Evolutionary conservation across 2,113 vertebrate species (phyloP), one percentile per base, ranked within the genome.

Genomic region (Onychostruthus taczanowskii): DNA sequence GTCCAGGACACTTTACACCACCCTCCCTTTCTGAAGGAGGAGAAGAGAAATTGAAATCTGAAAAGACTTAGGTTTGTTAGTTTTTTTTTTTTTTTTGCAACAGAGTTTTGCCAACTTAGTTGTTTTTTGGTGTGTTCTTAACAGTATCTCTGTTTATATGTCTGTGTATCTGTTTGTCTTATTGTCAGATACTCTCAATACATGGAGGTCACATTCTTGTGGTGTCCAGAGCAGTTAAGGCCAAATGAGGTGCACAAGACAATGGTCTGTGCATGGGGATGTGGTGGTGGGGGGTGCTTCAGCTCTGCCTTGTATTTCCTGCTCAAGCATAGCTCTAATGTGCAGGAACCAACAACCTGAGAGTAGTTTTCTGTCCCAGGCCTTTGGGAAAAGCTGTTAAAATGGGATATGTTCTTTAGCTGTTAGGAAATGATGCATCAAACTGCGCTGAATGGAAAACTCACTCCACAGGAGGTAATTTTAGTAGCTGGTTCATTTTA

Each of bases 401-500:
- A 87, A 46, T 9, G 58, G 59, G 73, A 74, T 53, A 43, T 85
- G 59, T 43, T 87, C 68, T 77, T 81, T 37, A 84, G 55, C 44
- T 1, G 4, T 63, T 91, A 53, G 91, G 70, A 91, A 66, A 37
- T 26, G 67, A 59, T 88, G 75, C 59, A 11, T 82, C 70, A 53
- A 18, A 30, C 81, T 44, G 79, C 7, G 6, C 68, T 52, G 87
- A 90, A 70, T 44, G 96, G 91, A 87, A 90, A 89, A 84, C 33
- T 17, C 13, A 4, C 79, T 73, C 94, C 35, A 41, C 43, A 6
- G 90, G 79, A 89, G 73, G 92, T 95, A 82, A 93, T 94, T 83
- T 85, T 77, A 93, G 87, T 74, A 93, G 85, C 78, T 88, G 93
- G 82, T 85, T 95, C 55, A 11, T 80, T 90, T 96, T 87, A 83